A percentile compares a stretch with the other conserved stretches of the same genome.
phyloP scores from a whole-genome alignment of 2,797 vertebrate genomes.

The Glyptemys insculpta region DNA sequence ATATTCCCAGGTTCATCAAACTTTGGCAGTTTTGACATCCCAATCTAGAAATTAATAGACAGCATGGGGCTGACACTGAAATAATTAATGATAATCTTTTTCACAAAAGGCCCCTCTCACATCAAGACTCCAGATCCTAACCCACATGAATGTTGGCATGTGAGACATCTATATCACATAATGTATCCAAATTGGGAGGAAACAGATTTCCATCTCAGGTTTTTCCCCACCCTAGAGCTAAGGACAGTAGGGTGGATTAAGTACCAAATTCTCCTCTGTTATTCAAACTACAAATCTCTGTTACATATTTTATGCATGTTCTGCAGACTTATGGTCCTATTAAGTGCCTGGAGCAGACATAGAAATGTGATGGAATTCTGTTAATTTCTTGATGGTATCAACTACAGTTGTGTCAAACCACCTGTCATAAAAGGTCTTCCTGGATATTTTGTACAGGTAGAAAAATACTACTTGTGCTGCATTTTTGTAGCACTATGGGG shows the following conservation, averaged over 20 bases:
- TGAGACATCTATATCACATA: background rate
- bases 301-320: background rate
- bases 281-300: background rate
- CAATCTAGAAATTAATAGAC: background rate
- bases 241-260: background rate
- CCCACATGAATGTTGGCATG: background rate
- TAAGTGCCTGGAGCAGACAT: background rate
- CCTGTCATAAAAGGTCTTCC: rapidly evolving
- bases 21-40: constrained; percentile 42
- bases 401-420: background rate
- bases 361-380: background rate
- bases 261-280: background rate
- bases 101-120: background rate
- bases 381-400: background rate
- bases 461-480: rapidly evolving
- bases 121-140: background rate
- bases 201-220: background rate
- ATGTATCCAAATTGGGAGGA: background rate
- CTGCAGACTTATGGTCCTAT: background rate
- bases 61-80: background rate
- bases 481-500: background rate
- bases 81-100: background rate
- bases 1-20: background rate
- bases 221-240: background rate
- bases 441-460: background rate